Base-by-base conservation (phyloP, 2,888 invertebrate species). In the Pristionchus japonicus region DNA sequence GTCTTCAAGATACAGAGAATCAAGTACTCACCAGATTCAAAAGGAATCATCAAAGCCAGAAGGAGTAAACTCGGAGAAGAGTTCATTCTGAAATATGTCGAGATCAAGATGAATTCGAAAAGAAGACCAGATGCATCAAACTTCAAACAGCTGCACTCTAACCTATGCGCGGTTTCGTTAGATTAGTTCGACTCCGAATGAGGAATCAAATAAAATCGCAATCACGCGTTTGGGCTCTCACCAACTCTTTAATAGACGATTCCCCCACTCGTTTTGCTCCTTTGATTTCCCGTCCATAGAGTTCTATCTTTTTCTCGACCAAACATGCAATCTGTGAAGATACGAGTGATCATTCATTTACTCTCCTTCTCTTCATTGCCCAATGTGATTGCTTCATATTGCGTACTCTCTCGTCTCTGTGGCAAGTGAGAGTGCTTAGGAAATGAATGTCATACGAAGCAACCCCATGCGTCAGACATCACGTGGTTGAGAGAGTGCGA, bases 211-310 rank as follows among this genome's bases (percentile, higher is more conserved):
- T 43, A n/a, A 77, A 43, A 40, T 77, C 40, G 74, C 3, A 20
- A 70, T 74, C 77, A 77, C 77, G 43, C 77, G 77, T 47, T 47
- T 43, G 40, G 13, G 40, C 23, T 77, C 43, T 47, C 77, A 77
- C 43, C 77, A 77, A 77, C 77, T 77, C 77, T 77, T 77, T 77
- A 77, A 77, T 77, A 77, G 77, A 40, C 77, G 77, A 77, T 40
- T 77, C 43, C 47, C n/a, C 77, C 13, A 47, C 77, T 43, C 77
- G 37, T 70, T 77, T 77, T 77, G 77, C 77, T 77, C 77, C 77
- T 77, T 77, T 77, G 77, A 43, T 77, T 77, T 77, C 43, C 23
- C 77, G 40, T 43, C 43, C 77, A 70, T 15, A 70, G 70, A 70
- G 70, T 70, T 70, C 70, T 37, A n/a, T 70, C 43, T 77, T 27